Base-by-base conservation (phyloP, 2,797 vertebrate genomes). In the Neomorphus geoffroyi region DNA sequence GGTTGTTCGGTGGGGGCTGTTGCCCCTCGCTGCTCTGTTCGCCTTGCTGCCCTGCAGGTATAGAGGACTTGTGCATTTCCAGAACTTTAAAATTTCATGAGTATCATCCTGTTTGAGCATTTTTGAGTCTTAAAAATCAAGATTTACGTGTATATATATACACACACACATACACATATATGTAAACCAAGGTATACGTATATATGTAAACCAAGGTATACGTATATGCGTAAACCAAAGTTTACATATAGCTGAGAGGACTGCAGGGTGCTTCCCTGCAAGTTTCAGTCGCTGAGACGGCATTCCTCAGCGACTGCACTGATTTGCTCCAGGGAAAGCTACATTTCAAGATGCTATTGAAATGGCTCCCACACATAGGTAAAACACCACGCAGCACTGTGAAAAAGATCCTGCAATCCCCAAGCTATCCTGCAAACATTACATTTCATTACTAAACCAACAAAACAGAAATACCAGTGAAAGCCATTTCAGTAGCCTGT, bases 61-160 rank as follows among this genome's bases (percentile, higher is more conserved):
- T 12, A 43, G 13, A 85, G 41, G 10, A 43, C 32, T 43, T 45
- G 21, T 11, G 4, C 12, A 13, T 50, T 89, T 26, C 13, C 3
- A 0, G 11, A 23, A 5, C 18, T 85, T 60, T 77, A 51, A 16
- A 19, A 24, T 33, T 56, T 74, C n/a, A 22, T 0, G 1, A 4
- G 7, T 37, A 15, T 57, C 24, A 6, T 41, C 30, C 45, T 41
- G 8, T 50, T 48, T 33, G 7, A 33, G 18, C 1, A 54, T 72
- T 75, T 89, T 39, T 11, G 28, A 75, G 3, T 46, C 6, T n/a
- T 72, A 37, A 79, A 94, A 6, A 18, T 13, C 46, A 48, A 48
- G 46, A 12, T 66, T 48, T 8, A n/a, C n/a, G n/a, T n/a, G n/a
- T n/a, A n/a, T n/a, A n/a, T n/a, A n/a, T n/a, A n/a, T n/a, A n/a